These are phyloP conservation scores for Squalus acanthias DNA, from an alignment of 2,797 vertebrate genomes.

Conservation along the genomic window DNA sequence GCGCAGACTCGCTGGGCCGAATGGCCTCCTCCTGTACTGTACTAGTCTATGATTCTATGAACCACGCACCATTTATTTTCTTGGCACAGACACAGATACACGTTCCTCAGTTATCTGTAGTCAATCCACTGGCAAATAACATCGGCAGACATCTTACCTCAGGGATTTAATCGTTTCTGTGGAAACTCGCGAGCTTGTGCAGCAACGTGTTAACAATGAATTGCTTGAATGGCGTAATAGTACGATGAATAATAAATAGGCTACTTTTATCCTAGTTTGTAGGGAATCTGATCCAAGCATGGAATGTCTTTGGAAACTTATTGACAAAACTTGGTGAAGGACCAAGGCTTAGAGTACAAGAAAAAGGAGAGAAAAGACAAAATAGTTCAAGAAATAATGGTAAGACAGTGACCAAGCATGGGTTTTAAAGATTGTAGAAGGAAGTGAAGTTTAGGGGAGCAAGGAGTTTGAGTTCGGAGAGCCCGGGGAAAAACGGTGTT, in stretches of 20 bases:
- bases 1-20: no score
- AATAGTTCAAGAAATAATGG: not conserved
- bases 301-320: not conserved
- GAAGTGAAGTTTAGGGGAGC: not conserved
- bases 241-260: not conserved
- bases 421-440: no score
- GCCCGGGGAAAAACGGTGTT: not conserved
- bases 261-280: not conserved
- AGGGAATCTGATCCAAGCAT: not conserved
- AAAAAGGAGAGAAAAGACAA: not conserved
- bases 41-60: no score
- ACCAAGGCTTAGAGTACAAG: not conserved
- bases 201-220: not conserved
- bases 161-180: not conserved
- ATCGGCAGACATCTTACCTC: not conserved
- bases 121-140: not conserved
- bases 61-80: not conserved
- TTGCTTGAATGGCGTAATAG: not conserved
- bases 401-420: not conserved
- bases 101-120: not conserved
- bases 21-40: no score
- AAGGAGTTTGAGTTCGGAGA: not conserved
- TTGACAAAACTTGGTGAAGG: no score
- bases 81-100: not conserved
- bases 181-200: not conserved